Evolutionary conservation across 2,888 invertebrate genomes (phyloP).

Genomic region (Apocheima hispidaria): DNA sequence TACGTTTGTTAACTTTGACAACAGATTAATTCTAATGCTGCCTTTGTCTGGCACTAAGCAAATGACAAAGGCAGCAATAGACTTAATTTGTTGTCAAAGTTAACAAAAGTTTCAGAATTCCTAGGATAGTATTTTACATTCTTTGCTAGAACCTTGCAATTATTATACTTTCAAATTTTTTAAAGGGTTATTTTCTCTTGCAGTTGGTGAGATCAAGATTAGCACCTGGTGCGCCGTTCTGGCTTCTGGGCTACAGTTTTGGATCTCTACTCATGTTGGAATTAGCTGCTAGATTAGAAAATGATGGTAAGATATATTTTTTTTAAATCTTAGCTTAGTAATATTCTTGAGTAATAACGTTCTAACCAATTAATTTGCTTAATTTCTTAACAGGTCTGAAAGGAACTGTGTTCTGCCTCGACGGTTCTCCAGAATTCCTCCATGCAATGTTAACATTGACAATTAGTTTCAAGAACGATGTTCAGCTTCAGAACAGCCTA

Average conservation of each 20-base stretch:
- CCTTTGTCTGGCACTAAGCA: too few relatives aligned
- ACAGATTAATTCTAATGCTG: too few relatives aligned
- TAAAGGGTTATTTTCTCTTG: conserved; percentile 47
- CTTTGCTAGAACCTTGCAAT: not conserved
- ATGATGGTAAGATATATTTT: conserved; percentile 77
- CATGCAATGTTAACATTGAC: conserved; percentile 83
- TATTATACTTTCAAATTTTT: too few relatives aligned
- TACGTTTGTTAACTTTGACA: too few relatives aligned
- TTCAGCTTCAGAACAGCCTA: conserved; percentile 85
- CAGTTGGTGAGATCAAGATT: conserved; percentile 87
- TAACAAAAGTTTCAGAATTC: not conserved
- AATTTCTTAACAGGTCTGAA: conserved; percentile 66
- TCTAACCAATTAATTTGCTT: not conserved
- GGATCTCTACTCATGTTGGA: conserved; percentile 93
- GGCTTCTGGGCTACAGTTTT: conserved; percentile 95
- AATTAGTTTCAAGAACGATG: conserved; percentile 72
- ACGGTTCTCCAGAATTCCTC: conserved; percentile 92
- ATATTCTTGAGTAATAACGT: not conserved
- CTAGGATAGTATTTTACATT: not conserved
- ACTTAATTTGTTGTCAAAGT: too few relatives aligned
- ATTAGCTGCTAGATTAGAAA: conserved; percentile 90
- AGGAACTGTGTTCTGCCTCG: conserved; percentile 90
- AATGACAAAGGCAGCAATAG: too few relatives aligned
- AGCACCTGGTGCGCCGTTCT: conserved; percentile 88
- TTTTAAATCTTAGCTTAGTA: not conserved